These are phyloP conservation scores for Drosophila truncata DNA, from an alignment of 1,140 invertebrate genomes.

Conservation along the genomic window DNA sequence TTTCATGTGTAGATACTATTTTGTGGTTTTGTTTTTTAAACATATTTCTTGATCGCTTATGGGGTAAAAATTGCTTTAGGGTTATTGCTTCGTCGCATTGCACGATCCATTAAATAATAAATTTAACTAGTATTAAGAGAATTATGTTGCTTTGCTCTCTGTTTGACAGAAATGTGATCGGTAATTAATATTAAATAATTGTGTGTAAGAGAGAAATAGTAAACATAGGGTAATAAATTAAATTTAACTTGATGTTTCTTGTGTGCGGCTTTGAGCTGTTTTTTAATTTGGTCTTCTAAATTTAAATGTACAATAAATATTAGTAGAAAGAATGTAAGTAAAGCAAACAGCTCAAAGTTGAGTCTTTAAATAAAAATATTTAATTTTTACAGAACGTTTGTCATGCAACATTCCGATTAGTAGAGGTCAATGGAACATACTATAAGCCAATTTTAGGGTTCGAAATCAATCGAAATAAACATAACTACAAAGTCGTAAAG, in stretches of 20 bases:
- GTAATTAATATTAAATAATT: constrained; percentile 52
- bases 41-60: constrained; percentile 59
- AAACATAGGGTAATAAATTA: constrained; percentile 48
- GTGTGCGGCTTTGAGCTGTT: constrained; percentile 69
- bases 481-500: constrained; percentile 62
- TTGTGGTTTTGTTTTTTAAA: constrained; percentile 58
- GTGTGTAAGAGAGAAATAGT: constrained; percentile 1
- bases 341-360: constrained; percentile 67
- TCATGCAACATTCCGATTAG: constrained; percentile 36
- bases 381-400: neutral
- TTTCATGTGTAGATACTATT: constrained; percentile 53
- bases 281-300: constrained; percentile 62
- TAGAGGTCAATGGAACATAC: constrained; percentile 31
- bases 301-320: constrained; percentile 80
- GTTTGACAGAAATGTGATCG: constrained; percentile 76
- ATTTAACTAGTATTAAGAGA: constrained; percentile 66
- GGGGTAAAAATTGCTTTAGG: constrained; percentile 37
- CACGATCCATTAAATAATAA: constrained; percentile 67
- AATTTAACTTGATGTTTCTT: constrained; percentile 39
- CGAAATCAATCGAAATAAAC: constrained; percentile 55
- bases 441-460: constrained; percentile 31
- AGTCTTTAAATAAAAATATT: constrained; percentile 14
- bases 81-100: constrained; percentile 54
- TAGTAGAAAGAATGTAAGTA: constrained; percentile 47
- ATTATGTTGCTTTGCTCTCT: constrained; percentile 55